Base-by-base conservation (phyloP, 30 jellyfish, hydroid and myxozoan species). In the Pelagia noctiluca region DNA sequence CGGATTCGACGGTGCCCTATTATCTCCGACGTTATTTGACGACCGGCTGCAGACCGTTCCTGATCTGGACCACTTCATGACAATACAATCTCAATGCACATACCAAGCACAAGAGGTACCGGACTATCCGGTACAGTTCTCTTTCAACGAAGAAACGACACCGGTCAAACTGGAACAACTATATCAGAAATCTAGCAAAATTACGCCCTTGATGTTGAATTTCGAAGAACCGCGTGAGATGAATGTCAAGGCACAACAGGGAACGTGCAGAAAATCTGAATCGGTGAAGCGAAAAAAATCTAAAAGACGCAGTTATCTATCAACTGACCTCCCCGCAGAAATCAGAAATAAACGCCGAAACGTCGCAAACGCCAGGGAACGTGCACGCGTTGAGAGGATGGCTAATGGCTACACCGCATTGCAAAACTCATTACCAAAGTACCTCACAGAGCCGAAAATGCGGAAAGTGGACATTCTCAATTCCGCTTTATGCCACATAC, bases 331-430 rank as follows among this genome's bases (percentile, higher is more conserved):
- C 54, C 91, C 91, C 50, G 91, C 4, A 30, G 91, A 80, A 35
- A 50, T 80, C 24, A 76, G 91, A 21, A 80, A 80, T 26, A 83
- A 80, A 63, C 42, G 95, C 30, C 47, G 95, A 35, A 75, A 54
- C 22, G 84, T 85, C 3, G 95, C 95, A 19, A 85, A 85, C 49
- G 95, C 95, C 19, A 46, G 95, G 21, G 95, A 85, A 48, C 33
- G 95, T 21, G 95, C 95, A 12, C 38, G 95, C 19, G 95, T 85
- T 10, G 88, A 82, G 38, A 24, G 95, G 22, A 85, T 85, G 95
- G 88, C 95, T 10, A 75, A 73, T 24, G 95, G 88, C 10, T 85
- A 72, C 79, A 79, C 62, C 30, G 95, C 87, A 1, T 22, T 85
- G 52, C 89, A 72, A 24, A 85, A 50, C 34, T 62, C 89, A 0